Evolutionary conservation across 2,888 invertebrate genomes (phyloP).

Genomic region (Sipha maydis): DNA sequence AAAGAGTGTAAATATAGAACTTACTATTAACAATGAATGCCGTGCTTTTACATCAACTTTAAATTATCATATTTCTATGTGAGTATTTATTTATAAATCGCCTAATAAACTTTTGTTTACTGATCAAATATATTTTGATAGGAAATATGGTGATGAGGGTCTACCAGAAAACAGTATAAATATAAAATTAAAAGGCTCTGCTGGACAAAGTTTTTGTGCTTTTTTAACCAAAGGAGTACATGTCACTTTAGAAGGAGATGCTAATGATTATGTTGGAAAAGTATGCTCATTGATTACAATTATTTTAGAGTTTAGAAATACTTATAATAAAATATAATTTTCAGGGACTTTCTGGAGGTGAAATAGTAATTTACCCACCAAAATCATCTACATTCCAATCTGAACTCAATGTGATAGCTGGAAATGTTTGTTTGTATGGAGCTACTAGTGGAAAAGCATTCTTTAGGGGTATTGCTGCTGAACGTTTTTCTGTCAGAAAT

Average conservation of each 20-base stretch:
- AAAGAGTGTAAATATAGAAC: conserved; percentile 76
- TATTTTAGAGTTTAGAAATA: conserved; percentile 9
- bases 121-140: conserved; percentile 67
- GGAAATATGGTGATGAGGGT: conserved; percentile 88
- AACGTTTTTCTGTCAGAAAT: conserved; percentile 97
- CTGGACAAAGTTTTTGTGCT: conserved; percentile 99
- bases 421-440: conserved; percentile 97
- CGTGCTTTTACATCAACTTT: conserved; percentile 93
- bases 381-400: conserved; percentile 79
- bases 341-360: conserved; percentile 92
- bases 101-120: background rate
- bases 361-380: conserved; percentile 91
- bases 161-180: conserved; percentile 84
- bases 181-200: conserved; percentile 88
- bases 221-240: conserved; percentile 91
- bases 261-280: conserved; percentile 98
- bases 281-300: conserved; percentile 67
- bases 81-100: conserved; percentile 67
- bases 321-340: conserved; percentile 62
- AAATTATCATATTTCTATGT: conserved; percentile 95
- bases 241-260: conserved; percentile 93
- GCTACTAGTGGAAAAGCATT: conserved; percentile 94
- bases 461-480: conserved; percentile 96
- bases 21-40: conserved; percentile 89
- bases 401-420: conserved; percentile 95